Evolutionary conservation across 1,140 invertebrate species (phyloP).

Genomic region (Drosophila lacteicornis): DNA sequence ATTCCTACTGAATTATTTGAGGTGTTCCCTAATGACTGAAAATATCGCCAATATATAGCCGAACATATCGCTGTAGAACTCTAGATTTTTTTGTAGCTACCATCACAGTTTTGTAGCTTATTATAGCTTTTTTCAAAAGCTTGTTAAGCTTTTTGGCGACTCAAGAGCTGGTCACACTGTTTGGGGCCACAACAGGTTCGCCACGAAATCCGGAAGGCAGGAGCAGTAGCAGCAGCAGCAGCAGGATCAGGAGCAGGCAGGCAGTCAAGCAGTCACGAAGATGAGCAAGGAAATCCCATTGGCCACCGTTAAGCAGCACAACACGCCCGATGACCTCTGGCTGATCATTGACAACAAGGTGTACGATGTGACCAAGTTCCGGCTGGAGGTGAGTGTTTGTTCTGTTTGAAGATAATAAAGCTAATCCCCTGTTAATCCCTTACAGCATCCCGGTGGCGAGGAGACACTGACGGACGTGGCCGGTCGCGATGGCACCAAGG

Average conservation of each 20-base stretch:
- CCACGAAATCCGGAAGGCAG: neutral
- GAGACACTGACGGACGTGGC: conserved; percentile 91
- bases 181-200: conserved; percentile 13
- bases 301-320: conserved; percentile 87
- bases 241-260: conserved; percentile 15
- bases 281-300: conserved; percentile 82
- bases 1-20: too few relatives aligned
- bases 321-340: conserved; percentile 86
- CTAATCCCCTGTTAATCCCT: neutral
- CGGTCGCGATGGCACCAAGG: conserved; percentile 91
- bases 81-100: too few relatives aligned
- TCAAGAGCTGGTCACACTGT: neutral
- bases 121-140: too few relatives aligned
- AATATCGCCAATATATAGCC: too few relatives aligned
- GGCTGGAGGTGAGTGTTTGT: conserved; percentile 86
- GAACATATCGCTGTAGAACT: too few relatives aligned
- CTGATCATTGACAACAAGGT: conserved; percentile 88
- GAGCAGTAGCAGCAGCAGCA: conserved; percentile 13
- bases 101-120: too few relatives aligned
- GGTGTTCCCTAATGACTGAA: too few relatives aligned
- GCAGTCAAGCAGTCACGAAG: neutral
- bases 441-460: conserved; percentile 93
- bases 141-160: too few relatives aligned
- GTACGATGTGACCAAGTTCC: conserved; percentile 88
- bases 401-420: neutral